Evolutionary conservation across 2,797 vertebrate species (phyloP).

Genomic region (Setipinna tenuifilis): DNA sequence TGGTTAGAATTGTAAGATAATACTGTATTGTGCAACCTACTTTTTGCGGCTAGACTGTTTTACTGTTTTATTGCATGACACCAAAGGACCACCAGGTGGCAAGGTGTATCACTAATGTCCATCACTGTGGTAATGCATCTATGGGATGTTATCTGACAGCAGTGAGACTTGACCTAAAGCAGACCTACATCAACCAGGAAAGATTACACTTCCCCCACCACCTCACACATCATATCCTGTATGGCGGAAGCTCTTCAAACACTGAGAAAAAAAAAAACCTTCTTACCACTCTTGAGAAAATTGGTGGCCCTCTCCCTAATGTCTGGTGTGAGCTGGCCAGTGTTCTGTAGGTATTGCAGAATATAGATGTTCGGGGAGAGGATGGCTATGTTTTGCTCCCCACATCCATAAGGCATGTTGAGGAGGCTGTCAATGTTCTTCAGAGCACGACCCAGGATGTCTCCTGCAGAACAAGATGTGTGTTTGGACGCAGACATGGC

Average conservation of each 20-base stretch:
- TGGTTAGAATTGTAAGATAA: background rate
- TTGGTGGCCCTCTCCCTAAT: constrained; percentile 59
- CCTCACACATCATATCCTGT: background rate
- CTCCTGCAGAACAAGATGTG: constrained; percentile 64
- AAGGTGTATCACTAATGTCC: background rate
- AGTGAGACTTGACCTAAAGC: too few relatives aligned
- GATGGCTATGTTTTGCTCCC: constrained; percentile 82
- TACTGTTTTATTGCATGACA: background rate
- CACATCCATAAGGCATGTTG: constrained; percentile 79
- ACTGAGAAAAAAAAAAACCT: background rate
- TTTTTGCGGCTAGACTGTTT: background rate
- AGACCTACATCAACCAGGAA: too few relatives aligned
- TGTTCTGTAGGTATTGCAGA: constrained; percentile 76
- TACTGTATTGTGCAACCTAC: too few relatives aligned
- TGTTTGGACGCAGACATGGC: background rate
- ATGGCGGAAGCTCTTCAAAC: too few relatives aligned
- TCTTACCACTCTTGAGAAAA: constrained; percentile 75
- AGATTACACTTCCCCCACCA: background rate
- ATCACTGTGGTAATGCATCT: background rate
- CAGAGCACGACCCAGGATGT: constrained; percentile 76
- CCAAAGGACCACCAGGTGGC: background rate
- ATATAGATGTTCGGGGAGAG: constrained; percentile 81
- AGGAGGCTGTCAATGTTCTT: constrained; percentile 76
- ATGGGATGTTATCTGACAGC: too few relatives aligned
- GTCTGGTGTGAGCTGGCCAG: constrained; percentile 68